Percentiles rank a stretch among this genome's conserved stretches.
Evolutionary conservation across 2,113 vertebrate species (phyloP).

Genomic region (Crypturellus undulatus): DNA sequence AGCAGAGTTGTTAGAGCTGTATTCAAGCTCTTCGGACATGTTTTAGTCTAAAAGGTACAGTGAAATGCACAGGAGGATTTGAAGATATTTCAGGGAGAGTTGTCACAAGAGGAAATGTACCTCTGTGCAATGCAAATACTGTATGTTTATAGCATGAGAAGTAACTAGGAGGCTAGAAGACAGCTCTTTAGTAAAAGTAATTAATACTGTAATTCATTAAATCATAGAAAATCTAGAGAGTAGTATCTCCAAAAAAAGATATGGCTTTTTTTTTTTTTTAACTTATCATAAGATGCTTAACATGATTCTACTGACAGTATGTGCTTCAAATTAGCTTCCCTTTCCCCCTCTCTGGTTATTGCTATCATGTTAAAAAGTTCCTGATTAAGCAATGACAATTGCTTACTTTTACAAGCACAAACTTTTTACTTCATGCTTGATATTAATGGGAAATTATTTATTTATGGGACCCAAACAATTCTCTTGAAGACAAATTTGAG

Average conservation of each 20-base stretch:
- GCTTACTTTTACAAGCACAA: too few species aligned
- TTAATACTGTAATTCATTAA: slow-evolving; percentile 42
- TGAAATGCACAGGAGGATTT: slow-evolving; percentile 14
- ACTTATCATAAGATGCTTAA: slow-evolving; percentile 10
- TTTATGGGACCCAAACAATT: background rate
- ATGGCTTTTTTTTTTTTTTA: background rate
- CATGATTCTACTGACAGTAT: background rate
- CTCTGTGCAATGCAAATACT: background rate
- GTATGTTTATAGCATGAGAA: background rate
- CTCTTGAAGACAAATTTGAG: background rate
- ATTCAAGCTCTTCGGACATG: background rate
- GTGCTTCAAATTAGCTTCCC: background rate
- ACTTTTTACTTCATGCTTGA: background rate
- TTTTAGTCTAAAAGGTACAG: slow-evolving; percentile 48
- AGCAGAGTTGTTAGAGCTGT: slow-evolving; percentile 41
- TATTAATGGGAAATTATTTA: background rate
- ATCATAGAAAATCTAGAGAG: slow-evolving; percentile 9
- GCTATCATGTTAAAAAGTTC: background rate
- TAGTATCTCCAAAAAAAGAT: background rate
- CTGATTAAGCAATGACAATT: background rate
- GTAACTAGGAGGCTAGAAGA: slow-evolving; percentile 25
- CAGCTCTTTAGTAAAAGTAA: background rate
- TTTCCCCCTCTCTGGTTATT: background rate
- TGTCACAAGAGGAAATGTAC: slow-evolving; percentile 10
- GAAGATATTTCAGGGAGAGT: slow-evolving; percentile 3